Evolutionary conservation across 2,113 vertebrate genomes (phyloP).

Genomic region (Cyphomyrus plagiostoma): DNA sequence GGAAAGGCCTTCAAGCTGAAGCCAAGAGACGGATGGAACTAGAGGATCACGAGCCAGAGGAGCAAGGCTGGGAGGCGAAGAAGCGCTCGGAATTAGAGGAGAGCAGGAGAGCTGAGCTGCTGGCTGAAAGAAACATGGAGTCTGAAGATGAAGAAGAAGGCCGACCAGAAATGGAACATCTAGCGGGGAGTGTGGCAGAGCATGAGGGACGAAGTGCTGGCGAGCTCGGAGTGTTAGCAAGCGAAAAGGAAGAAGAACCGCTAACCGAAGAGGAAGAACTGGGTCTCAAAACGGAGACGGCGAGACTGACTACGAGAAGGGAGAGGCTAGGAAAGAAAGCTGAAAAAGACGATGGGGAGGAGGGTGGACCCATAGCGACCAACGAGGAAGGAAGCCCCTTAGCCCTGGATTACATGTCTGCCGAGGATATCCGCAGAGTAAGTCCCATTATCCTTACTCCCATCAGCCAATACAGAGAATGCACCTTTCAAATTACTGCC

Average conservation of each 20-base stretch:
- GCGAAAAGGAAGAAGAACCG: not conserved
- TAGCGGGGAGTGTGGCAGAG: not conserved
- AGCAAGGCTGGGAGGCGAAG: constrained; percentile 8
- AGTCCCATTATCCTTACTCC: not conserved
- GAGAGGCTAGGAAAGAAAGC: constrained; percentile 22
- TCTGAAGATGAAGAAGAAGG: not conserved
- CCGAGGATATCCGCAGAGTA: constrained; percentile 50
- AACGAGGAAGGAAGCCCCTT: constrained; percentile 44
- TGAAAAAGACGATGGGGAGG: not conserved
- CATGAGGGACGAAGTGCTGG: not conserved
- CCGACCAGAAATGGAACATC: not conserved
- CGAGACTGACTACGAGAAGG: not conserved
- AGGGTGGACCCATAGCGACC: constrained; percentile 30
- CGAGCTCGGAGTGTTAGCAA: not conserved
- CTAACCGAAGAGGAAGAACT: not conserved
- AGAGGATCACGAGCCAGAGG: not conserved
- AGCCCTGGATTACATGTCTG: constrained; percentile 50
- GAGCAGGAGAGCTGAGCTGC: not conserved
- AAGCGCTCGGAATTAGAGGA: not conserved
- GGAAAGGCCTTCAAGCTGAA: not conserved
- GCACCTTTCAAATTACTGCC: not conserved
- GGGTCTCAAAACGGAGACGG: not conserved
- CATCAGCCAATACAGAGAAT: not conserved
- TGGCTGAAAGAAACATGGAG: not conserved
- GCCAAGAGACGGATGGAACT: not conserved